Base-by-base conservation (phyloP, 2,113 vertebrate species). In the Rissa tridactyla region DNA sequence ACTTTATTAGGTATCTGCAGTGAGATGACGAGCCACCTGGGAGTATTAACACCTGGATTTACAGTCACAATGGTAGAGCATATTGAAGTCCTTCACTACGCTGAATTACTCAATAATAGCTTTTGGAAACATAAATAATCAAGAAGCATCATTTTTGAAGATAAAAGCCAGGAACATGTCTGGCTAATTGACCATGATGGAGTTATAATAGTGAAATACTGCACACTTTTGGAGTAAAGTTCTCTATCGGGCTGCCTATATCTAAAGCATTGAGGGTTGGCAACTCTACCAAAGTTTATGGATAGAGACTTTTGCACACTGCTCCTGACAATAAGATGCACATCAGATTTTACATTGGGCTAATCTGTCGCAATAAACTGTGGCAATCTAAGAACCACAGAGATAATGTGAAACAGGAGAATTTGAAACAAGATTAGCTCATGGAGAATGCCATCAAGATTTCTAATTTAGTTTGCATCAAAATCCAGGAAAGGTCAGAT, bases 11-110 rank as follows among this genome's bases (percentile, higher is more conserved):
- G 95, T 97, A 96, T 98, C 95, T 95, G 94, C 87, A 94, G 98
- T 95, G 97, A 97, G 97, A 96, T 93, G 97, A 98, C 97, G 97
- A 96, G 94, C 85, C 98, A 98, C 93, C 27, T 10, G 98, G 97
- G 98, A 98, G 95, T 98, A 97, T 98, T 98, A 98, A 98, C 98
- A 98, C 98, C 98, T 98, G 98, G 98, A 98, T 98, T 98, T 98
- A 98, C 96, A 98, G 96, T 98, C 97, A 91, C 96, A 93, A 87
- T 97, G 96, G 97, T 96, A 77, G 94, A 98, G 88, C 90, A 95
- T 97, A 97, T 92, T 38, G 96, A 98, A 98, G 98, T 98, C 97
- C 98, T 98, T 97, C 98, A 96, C 97, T 92, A 98, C 84, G 86
- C 89, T 90, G 97, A 98, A 98, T 98, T 98, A 98, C 98, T 98